Evolutionary conservation across 2,888 invertebrate species (phyloP).

Genomic region (Platycheirus albimanus): DNA sequence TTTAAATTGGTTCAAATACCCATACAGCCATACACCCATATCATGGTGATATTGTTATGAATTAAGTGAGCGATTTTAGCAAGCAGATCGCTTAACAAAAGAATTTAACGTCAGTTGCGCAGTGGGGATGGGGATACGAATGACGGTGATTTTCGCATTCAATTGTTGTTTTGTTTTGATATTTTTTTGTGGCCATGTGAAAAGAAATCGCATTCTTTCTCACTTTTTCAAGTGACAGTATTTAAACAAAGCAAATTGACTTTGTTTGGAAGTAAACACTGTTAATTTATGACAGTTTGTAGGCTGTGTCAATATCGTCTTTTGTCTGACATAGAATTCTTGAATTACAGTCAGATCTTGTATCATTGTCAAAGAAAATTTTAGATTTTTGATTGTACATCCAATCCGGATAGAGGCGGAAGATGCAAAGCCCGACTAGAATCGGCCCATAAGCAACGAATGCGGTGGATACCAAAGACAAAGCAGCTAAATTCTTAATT

Average conservation of each 20-base stretch:
- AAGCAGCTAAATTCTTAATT: too few relatives aligned
- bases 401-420: too few relatives aligned
- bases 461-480: too few relatives aligned
- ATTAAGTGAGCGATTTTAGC: constrained; percentile 3
- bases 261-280: background rate
- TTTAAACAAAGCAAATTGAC: constrained; percentile 5
- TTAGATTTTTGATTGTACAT: too few relatives aligned
- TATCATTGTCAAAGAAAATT: too few relatives aligned
- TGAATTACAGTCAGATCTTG: too few relatives aligned
- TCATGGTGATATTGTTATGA: background rate
- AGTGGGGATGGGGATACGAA: background rate
- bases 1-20: constrained; percentile 2
- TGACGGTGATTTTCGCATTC: constrained; percentile 4
- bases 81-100: constrained; percentile 21
- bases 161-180: background rate
- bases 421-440: too few relatives aligned
- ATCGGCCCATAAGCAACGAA: too few relatives aligned
- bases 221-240: background rate
- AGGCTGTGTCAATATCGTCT: too few relatives aligned
- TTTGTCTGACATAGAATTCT: too few relatives aligned
- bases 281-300: too few relatives aligned
- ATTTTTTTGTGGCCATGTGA: background rate
- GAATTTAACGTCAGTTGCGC: background rate
- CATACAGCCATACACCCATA: background rate
- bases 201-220: constrained; percentile 16